These are phyloP conservation scores for Salvator merianae DNA, from an alignment of 2,113 vertebrate genomes.

Conservation along the genomic window DNA sequence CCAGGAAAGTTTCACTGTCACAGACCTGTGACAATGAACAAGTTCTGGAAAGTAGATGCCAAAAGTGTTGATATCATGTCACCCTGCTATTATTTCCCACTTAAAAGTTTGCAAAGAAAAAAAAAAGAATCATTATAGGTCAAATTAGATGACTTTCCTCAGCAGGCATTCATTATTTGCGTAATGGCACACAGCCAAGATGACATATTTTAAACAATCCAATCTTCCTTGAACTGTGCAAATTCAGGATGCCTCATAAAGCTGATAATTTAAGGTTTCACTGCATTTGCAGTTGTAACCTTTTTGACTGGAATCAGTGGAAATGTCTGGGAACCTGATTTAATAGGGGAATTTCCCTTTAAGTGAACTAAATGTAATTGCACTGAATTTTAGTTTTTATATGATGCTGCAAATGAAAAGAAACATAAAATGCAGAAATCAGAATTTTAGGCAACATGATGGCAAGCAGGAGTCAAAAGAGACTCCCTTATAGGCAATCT, in stretches of 20 bases:
- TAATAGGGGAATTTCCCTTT: background rate
- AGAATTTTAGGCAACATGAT: background rate
- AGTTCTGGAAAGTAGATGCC: conserved; percentile 5
- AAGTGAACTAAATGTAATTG: conserved; percentile 3
- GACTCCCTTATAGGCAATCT: background rate
- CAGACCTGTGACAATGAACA: conserved; percentile 2
- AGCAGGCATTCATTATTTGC: conserved; percentile 17
- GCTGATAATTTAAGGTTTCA: conserved; percentile 15
- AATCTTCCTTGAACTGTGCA: conserved; percentile 11
- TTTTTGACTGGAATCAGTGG: conserved; percentile 20
- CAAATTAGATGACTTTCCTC: conserved; percentile 16
- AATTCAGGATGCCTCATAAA: background rate
- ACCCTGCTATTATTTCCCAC: background rate
- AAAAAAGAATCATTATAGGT: conserved; percentile 16
- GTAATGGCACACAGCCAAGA: background rate
- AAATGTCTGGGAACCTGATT: background rate
- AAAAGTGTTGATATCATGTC: background rate
- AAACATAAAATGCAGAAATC: background rate
- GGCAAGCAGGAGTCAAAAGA: background rate
- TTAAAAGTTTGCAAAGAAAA: background rate
- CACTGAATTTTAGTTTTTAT: background rate
- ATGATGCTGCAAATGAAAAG: background rate
- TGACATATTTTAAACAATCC: background rate
- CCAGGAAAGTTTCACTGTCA: conserved; percentile 31
- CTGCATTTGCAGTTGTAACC: conserved; percentile 1